Evolutionary conservation across 1,140 invertebrate species (phyloP), one percentile per base, ranked within the genome.

Genomic region (Nasonia vitripennis): DNA sequence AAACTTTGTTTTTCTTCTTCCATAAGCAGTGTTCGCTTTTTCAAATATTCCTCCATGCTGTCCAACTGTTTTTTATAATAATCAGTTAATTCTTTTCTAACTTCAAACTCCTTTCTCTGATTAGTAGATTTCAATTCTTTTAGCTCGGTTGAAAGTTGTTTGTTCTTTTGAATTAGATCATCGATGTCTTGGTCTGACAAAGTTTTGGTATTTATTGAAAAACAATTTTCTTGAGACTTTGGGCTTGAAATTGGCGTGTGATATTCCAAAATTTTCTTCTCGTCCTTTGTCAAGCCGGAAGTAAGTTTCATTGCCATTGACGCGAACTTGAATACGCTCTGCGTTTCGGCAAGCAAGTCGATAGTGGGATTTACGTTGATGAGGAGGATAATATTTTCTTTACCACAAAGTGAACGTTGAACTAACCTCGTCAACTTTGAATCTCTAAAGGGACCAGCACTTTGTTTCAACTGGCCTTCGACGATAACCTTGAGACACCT

Each of bases 401-500:
- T 93, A 5, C 96, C 96, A 17, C 91, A 89, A 0, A 96, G 87
- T 14, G 86, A 83, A 11, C 87, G 88, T 41, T 92, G 90, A n/a
- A 93, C 86, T 6, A 92, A 87, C 81, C 91, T 89, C 0, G 97
- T 98, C 10, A 98, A 93, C 90, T 98, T 98, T 1, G 97, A 97
- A 78, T 98, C 97, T 45, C 97, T 86, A 74, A 93, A 92, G 0
- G 94, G 92, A 4, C 89, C 91, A 75, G 91, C 88, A 4, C 91
- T 83, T n/a, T 92, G 91, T 78, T 87, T 89, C 14, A 80, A 90
- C 23, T 89, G 86, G 62, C 83, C 87, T 74, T 89, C 87, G 5
- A 48, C 81, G 51, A 97, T 93, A 80, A 94, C 94, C 87, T 96
- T 95, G n/a, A 99, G 95, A 88, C 98, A 98, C 78, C 96, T 94